phyloP scores from a whole-genome alignment of 2,113 vertebrate genomes.

The Mesoclemmys tuberculata region DNA sequence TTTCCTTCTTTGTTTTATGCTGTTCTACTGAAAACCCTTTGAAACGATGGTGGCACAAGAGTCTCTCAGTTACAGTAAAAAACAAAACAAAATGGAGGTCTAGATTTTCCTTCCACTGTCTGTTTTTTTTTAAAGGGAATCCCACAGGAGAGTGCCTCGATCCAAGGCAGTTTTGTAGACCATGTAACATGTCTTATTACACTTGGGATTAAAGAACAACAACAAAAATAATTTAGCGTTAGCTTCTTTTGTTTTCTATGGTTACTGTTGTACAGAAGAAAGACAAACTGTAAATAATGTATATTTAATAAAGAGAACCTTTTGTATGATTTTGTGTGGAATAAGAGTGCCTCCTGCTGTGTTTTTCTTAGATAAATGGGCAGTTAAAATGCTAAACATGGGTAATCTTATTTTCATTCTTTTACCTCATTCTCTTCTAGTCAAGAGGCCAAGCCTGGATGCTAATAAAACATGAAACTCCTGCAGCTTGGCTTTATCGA shows the following conservation, averaged over 20 bases:
- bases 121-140: constrained; percentile 72
- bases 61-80: constrained; percentile 72
- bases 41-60: constrained; percentile 17
- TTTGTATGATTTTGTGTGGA: constrained; percentile 88
- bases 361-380: constrained; percentile 65
- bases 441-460: not conserved
- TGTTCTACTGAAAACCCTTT: constrained; percentile 27
- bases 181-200: constrained; percentile 78
- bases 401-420: not conserved
- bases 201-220: constrained; percentile 42
- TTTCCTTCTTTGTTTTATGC: constrained; percentile 31
- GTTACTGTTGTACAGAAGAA: constrained; percentile 88
- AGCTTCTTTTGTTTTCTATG: constrained; percentile 89
- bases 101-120: constrained; percentile 63
- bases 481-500: constrained; percentile 27
- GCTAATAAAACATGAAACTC: constrained; percentile 51
- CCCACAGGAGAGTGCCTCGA: constrained; percentile 76
- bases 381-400: constrained; percentile 18
- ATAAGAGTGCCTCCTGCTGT: constrained; percentile 71
- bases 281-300: constrained; percentile 90
- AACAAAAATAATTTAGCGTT: constrained; percentile 76
- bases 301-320: constrained; percentile 91
- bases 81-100: constrained; percentile 49
- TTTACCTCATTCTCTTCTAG: constrained; percentile 34
- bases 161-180: constrained; percentile 80